Conservation (phyloP, 2,888 invertebrate genomes). For the Gnatocerus cornutus region DNA sequence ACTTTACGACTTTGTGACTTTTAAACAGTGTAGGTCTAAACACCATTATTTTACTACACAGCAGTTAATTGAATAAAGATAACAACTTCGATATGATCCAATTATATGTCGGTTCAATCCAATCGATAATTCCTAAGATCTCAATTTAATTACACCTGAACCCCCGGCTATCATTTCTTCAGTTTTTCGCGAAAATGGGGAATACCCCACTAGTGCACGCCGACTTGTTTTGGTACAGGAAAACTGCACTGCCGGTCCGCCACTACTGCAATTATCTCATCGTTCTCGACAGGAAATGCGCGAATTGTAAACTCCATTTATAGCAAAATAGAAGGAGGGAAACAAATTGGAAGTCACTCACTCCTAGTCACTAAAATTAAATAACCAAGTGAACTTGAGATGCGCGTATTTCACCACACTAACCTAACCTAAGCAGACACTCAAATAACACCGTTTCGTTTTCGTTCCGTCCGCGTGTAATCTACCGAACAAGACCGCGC, state of each 20-base stretch:
- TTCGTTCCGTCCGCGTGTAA: slow-evolving; percentile 48
- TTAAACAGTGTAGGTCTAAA: slow-evolving; percentile 25
- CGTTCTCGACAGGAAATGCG: slow-evolving; percentile 8
- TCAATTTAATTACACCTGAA: slow-evolving; percentile 49
- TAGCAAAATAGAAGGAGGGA: not conserved
- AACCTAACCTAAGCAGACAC: slow-evolving; percentile 60
- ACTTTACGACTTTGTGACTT: slow-evolving; percentile 26
- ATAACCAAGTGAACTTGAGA: slow-evolving; percentile 2
- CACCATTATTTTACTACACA: slow-evolving; percentile 21
- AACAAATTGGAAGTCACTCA: not conserved
- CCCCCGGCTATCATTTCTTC: not conserved
- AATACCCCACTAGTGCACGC: not conserved
- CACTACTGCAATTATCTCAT: slow-evolving; percentile 8
- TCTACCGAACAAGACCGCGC: slow-evolving; percentile 45
- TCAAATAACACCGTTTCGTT: slow-evolving; percentile 48
- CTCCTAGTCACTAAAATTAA: not conserved
- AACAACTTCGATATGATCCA: slow-evolving; percentile 55
- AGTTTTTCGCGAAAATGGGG: not conserved
- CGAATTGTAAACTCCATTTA: not conserved
- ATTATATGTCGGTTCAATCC: slow-evolving; percentile 47
- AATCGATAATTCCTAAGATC: slow-evolving; percentile 56
- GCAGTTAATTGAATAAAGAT: slow-evolving; percentile 57
- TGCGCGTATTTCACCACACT: slow-evolving; percentile 57
- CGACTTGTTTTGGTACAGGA: slow-evolving; percentile 19
- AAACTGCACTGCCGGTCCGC: slow-evolving; percentile 1